Percentiles rank a stretch among this genome's conserved stretches.
Evolutionary conservation across 2,113 vertebrate genomes (phyloP).

Genomic region (Bostrychus sinensis): DNA sequence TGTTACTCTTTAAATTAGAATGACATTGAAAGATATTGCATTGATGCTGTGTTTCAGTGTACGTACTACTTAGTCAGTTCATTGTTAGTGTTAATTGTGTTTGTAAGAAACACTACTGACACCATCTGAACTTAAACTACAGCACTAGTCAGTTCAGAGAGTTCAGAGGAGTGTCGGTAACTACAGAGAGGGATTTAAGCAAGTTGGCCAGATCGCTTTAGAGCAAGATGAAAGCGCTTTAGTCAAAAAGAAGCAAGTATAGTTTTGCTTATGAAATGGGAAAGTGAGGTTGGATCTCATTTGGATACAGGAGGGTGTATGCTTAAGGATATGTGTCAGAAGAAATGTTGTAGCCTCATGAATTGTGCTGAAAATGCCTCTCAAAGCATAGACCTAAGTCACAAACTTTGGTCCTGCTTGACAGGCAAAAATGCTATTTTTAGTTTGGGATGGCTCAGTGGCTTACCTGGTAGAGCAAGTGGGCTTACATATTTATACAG

Average conservation of each 20-base stretch:
- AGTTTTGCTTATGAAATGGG: background rate
- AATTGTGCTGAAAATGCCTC: background rate
- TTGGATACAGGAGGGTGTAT: background rate
- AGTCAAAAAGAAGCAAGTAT: background rate
- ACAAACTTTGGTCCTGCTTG: too few species aligned
- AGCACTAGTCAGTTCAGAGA: background rate
- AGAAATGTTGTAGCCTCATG: too few species aligned
- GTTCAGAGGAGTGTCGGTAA: background rate
- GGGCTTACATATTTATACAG: background rate
- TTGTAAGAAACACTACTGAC: background rate
- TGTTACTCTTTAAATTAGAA: background rate
- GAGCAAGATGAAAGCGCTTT: background rate
- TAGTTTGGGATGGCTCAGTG: too few species aligned
- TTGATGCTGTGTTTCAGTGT: background rate
- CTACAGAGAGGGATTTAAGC: background rate
- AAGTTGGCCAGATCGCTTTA: background rate
- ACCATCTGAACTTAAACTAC: background rate
- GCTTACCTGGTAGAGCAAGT: too few species aligned
- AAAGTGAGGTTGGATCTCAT: background rate
- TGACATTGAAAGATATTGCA: background rate
- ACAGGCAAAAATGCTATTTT: too few species aligned
- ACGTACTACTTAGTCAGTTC: background rate
- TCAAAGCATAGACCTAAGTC: background rate
- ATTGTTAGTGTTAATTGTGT: background rate
- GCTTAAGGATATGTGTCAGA: background rate